A percentile compares a stretch with the other conserved stretches of the same genome.
These are phyloP conservation scores for Diachasma alloeum DNA, from an alignment of 1,140 invertebrate species.

Conservation along the genomic window DNA sequence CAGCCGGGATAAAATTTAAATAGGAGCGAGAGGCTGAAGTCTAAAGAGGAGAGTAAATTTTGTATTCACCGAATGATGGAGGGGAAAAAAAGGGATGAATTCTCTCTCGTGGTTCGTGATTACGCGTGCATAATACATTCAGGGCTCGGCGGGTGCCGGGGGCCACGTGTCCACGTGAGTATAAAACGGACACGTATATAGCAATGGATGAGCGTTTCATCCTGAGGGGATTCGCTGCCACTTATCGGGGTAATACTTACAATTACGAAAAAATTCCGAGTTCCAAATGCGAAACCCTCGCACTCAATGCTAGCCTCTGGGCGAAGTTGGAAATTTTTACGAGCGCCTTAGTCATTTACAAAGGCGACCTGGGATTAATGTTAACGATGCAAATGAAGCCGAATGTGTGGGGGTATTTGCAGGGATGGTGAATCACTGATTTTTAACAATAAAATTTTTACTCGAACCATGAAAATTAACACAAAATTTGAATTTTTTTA, in stretches of 20 bases:
- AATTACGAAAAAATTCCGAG: conserved; percentile 39
- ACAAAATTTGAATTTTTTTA: too few relatives aligned
- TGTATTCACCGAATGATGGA: neutral
- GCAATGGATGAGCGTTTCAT: neutral
- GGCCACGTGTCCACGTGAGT: conserved; percentile 12
- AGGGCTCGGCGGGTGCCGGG: neutral
- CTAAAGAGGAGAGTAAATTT: neutral
- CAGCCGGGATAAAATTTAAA: neutral
- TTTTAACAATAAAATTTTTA: neutral
- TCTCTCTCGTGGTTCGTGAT: neutral
- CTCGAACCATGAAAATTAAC: too few relatives aligned
- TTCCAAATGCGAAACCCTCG: conserved; percentile 2
- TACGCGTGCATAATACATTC: conserved; percentile 19
- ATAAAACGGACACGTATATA: conserved; percentile 7
- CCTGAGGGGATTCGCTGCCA: conserved; percentile 18
- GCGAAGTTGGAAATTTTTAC: neutral
- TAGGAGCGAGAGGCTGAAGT: neutral
- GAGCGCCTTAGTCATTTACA: neutral
- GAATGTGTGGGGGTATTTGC: neutral
- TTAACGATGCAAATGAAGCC: neutral
- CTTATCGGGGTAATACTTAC: conserved; percentile 33
- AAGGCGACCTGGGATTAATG: neutral
- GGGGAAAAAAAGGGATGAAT: neutral
- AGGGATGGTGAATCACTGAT: neutral
- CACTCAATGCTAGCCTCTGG: neutral